A percentile compares a stretch with the other conserved stretches of the same genome.
Evolutionary conservation across 1,140 invertebrate species (phyloP).

Genomic region (Drosophila asahinai): DNA sequence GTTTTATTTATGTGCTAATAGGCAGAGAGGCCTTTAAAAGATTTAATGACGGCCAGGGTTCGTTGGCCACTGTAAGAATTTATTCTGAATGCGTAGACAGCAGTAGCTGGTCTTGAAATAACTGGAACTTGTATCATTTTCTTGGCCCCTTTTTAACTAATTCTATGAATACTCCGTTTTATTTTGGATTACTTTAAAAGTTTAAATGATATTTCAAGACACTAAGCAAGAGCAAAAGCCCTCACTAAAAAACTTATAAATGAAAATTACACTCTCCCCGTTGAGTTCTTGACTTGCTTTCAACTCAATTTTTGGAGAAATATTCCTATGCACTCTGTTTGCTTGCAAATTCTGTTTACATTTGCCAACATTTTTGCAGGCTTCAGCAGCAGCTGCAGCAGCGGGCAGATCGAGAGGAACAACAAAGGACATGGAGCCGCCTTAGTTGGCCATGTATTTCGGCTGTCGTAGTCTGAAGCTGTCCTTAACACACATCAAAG

Average conservation of each 20-base stretch:
- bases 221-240: no score
- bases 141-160: background rate
- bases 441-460: constrained; percentile 44
- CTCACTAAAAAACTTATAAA: background rate
- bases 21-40: constrained; percentile 14
- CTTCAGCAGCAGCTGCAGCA: constrained; percentile 12
- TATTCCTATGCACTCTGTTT: background rate
- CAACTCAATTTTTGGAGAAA: constrained; percentile 8
- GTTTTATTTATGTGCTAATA: constrained; percentile 43
- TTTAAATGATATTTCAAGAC: no score
- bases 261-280: background rate
- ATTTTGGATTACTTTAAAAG: no score
- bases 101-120: background rate
- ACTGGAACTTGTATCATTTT: background rate
- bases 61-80: background rate
- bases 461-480: constrained; percentile 71
- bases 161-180: no score
- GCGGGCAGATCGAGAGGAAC: constrained; percentile 15
- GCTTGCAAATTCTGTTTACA: constrained; percentile 36
- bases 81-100: no score
- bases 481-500: constrained; percentile 82
- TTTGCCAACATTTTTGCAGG: constrained; percentile 41
- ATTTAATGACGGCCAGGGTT: constrained; percentile 8
- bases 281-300: no score
- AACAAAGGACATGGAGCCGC: constrained; percentile 35